Percentiles rank a stretch among this genome's conserved stretches.
These are phyloP conservation scores for Oryzias dopingdopingensis DNA, from an alignment of 2,797 vertebrate species.

Conservation along the genomic window DNA sequence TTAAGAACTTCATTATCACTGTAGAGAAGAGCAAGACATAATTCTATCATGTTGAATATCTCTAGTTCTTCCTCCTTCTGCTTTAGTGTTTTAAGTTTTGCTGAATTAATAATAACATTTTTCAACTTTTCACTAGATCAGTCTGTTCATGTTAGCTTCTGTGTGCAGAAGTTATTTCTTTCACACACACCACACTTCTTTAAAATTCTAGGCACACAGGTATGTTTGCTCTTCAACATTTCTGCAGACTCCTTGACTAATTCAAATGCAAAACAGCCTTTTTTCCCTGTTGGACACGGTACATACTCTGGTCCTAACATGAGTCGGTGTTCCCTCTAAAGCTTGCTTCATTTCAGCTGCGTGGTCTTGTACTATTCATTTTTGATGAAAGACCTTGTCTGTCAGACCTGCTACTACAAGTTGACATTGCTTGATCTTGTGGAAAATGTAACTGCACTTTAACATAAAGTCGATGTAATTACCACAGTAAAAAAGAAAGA, in stretches of 20 bases:
- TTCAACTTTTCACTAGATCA: too few species aligned
- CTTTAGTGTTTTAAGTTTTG: too few species aligned
- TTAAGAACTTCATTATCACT: too few species aligned
- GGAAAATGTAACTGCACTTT: constrained; percentile 29
- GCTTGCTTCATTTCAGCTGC: constrained; percentile 1
- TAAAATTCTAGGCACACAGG: constrained; percentile 11
- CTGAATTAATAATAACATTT: too few species aligned
- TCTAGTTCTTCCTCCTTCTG: too few species aligned
- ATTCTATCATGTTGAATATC: too few species aligned
- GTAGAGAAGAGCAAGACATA: too few species aligned
- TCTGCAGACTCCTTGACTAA: constrained; percentile 10
- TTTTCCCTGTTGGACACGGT: constrained; percentile 2
- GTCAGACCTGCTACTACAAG: constrained; percentile 5
- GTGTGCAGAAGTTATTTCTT: too few species aligned
- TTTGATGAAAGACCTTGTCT: constrained; percentile 4
- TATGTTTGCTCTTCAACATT: constrained; percentile 21
- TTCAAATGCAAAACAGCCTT: constrained; percentile 22
- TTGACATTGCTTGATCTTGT: constrained; percentile 16
- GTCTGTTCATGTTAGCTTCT: too few species aligned
- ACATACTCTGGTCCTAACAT: neutral
- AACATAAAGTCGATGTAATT: constrained; percentile 21
- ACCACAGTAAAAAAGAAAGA: constrained; percentile 38
- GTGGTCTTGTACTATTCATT: constrained; percentile 5
- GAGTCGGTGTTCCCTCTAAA: constrained; percentile 11
- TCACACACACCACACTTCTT: constrained; percentile 1